phyloP scores from a whole-genome alignment of 2,113 vertebrate genomes.

The Colossoma macropomum region DNA sequence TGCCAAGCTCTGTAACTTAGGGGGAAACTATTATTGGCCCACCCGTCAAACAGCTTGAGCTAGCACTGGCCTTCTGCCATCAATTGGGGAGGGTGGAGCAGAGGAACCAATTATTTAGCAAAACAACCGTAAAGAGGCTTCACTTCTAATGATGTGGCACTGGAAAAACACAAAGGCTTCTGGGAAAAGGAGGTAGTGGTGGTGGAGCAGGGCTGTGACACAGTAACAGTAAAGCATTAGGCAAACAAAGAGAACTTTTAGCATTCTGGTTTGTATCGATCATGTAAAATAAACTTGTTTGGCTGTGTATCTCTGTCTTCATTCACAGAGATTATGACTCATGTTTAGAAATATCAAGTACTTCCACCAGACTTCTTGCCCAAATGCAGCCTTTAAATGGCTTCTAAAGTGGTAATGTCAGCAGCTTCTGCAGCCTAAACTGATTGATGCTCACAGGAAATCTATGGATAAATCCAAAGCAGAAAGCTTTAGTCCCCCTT shows the following conservation, averaged over 20 bases:
- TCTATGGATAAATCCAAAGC: too few species aligned
- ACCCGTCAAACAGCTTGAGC: conserved; percentile 57
- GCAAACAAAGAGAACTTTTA: background rate
- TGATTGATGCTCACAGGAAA: too few species aligned
- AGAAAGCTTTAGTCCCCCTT: too few species aligned
- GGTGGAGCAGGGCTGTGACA: background rate
- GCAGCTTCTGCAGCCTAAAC: too few species aligned
- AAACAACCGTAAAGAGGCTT: conserved; percentile 59
- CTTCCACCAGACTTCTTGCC: too few species aligned
- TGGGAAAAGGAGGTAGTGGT: conserved; percentile 21
- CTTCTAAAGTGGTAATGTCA: too few species aligned
- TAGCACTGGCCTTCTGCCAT: conserved; percentile 55
- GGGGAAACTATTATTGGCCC: conserved; percentile 55
- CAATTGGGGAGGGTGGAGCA: conserved; percentile 39
- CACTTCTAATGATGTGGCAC: conserved; percentile 59
- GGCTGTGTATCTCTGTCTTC: background rate
- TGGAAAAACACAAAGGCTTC: conserved; percentile 47
- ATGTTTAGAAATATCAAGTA: background rate
- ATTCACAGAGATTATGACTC: background rate
- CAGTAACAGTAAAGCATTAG: background rate
- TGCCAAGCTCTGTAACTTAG: conserved; percentile 58
- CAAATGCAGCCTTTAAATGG: too few species aligned
- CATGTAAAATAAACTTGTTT: background rate
- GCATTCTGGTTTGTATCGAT: background rate
- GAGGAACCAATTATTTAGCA: conserved; percentile 65